A percentile compares a stretch with the other conserved stretches of the same genome.
Evolutionary conservation across 2,888 invertebrate genomes (phyloP).

Genomic region (Acronicta alni): DNA sequence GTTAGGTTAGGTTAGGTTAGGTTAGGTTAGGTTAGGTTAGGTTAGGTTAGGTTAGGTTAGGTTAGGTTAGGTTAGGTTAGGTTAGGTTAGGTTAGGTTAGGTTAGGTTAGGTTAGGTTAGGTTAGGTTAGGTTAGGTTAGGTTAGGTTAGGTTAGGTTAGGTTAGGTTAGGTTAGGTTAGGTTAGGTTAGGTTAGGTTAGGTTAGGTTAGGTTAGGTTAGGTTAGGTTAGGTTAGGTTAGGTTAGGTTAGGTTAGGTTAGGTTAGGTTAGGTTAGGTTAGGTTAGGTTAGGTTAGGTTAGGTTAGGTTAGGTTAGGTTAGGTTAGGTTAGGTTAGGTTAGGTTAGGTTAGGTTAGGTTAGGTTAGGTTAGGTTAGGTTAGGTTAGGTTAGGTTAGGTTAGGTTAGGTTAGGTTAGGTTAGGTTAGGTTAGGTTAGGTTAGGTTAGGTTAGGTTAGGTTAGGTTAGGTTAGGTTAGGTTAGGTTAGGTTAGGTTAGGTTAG

Average conservation of each 20-base stretch:
- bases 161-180: conserved; percentile 34
- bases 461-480: conserved; percentile 28
- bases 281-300: conserved; percentile 34
- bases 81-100: conserved; percentile 22
- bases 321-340: conserved; percentile 35
- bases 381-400: conserved; percentile 11
- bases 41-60: conserved; percentile 30
- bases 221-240: conserved; percentile 26
- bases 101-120: conserved; percentile 26
- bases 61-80: conserved; percentile 23
- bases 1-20: conserved; percentile 27
- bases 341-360: conserved; percentile 25
- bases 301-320: conserved; percentile 36
- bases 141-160: conserved; percentile 27
- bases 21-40: conserved; percentile 31
- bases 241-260: conserved; percentile 27
- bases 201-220: conserved; percentile 33
- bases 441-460: conserved; percentile 27
- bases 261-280: conserved; percentile 26
- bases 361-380: conserved; percentile 5
- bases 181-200: conserved; percentile 34
- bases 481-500: conserved; percentile 34
- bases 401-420: conserved; percentile 32
- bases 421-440: conserved; percentile 29
- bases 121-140: conserved; percentile 24